Evolutionary conservation across 2,888 invertebrate species (phyloP).

Genomic region (Acrobasis repandana): DNA sequence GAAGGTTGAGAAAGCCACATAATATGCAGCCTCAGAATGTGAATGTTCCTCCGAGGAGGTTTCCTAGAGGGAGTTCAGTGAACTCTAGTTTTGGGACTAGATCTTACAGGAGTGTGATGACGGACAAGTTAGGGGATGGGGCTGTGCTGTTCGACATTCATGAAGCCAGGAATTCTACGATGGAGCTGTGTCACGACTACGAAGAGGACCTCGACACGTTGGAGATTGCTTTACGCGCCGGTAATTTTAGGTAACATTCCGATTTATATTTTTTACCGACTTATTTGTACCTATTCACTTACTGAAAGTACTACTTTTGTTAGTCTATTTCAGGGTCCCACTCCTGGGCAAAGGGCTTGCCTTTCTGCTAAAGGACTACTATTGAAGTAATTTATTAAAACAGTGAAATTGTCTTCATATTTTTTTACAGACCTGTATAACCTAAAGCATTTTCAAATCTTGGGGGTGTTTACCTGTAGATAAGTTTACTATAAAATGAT

Average conservation of each 20-base stretch:
- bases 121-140: conserved; percentile 68
- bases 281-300: no score
- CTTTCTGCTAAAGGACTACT: no score
- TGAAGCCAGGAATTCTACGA: conserved; percentile 73
- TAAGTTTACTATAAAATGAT: no score
- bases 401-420: no score
- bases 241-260: conserved; percentile 74
- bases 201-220: conserved; percentile 75
- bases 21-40: conserved; percentile 46
- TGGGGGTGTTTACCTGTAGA: no score
- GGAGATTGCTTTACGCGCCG: conserved; percentile 76
- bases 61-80: conserved; percentile 59
- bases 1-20: conserved; percentile 54
- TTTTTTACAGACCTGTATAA: no score
- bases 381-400: no score
- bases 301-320: no score
- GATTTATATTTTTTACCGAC: conserved; percentile 18
- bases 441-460: no score
- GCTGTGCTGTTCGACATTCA: conserved; percentile 73
- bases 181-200: conserved; percentile 76
- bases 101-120: conserved; percentile 71
- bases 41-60: conserved; percentile 64
- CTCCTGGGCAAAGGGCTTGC: no score
- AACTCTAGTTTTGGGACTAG: conserved; percentile 72
- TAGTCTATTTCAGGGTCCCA: no score